Evolutionary conservation across 2,113 vertebrate genomes (phyloP).

Genomic region (Rostratula benghalensis): DNA sequence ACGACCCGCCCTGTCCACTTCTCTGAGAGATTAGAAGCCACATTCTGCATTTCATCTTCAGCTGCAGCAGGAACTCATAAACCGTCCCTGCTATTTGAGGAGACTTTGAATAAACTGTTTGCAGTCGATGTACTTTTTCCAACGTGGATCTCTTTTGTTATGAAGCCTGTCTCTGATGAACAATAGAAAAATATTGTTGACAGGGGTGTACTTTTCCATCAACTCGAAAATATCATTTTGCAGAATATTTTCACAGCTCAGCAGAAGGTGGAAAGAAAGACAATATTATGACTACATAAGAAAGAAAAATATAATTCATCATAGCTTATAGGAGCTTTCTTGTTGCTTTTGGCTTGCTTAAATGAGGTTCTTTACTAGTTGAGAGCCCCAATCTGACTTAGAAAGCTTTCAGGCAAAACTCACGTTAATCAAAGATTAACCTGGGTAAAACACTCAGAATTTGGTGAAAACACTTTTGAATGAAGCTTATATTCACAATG

Average conservation of each 20-base stretch:
- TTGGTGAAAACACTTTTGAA: not conserved
- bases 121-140: not conserved
- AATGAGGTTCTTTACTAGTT: not conserved
- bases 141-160: not conserved
- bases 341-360: not conserved
- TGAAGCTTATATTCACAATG: not conserved
- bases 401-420: not conserved
- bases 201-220: conserved; percentile 41
- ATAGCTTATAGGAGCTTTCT: not conserved
- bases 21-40: not conserved
- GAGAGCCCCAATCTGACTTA: not conserved
- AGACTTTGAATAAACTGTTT: not conserved
- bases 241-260: conserved; percentile 53
- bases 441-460: not conserved
- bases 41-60: not conserved
- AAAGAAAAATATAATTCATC: conserved; percentile 7
- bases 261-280: conserved; percentile 34
- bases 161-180: conserved; percentile 35
- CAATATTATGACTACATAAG: conserved; percentile 9
- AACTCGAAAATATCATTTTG: conserved; percentile 22
- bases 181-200: conserved; percentile 29
- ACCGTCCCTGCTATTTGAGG: not conserved
- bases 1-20: not conserved
- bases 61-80: not conserved
- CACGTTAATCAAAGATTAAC: not conserved